Evolutionary conservation across 2,797 vertebrate genomes (phyloP), one percentile per base, ranked within the genome.

Genomic region (Hyperoplus lanceolatus): DNA sequence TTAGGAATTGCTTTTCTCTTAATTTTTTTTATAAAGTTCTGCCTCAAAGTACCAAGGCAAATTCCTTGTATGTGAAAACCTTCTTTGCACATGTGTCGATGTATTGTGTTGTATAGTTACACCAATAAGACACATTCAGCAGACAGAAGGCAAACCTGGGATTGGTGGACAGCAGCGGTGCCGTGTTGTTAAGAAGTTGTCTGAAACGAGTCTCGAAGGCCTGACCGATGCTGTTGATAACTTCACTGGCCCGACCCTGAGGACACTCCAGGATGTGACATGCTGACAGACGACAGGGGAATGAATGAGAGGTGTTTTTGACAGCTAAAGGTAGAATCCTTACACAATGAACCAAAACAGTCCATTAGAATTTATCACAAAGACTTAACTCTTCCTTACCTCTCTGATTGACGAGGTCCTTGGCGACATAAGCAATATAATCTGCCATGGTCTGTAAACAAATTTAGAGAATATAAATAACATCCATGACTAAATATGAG

Each of bases 341-440:
- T 45, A 29, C 29, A 71, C 29, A 55, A 21, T 29, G 29, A 29
- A 29, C 29, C 29, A 29, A 29, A 29, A 29, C 29, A 29, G 29
- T 29, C 29, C 29, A 29, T 29, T 29, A 29, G 29, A 29, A 29
- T 29, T 29, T 29, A 29, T 29, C 29, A 29, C 29, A 29, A 29
- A 29, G 12, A 55, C 14, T 38, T 29, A 69, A 41, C 14, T 69
- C 18, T 41, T n/a, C 56, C 72, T 12, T 93, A 98, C 97, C 97
- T 97, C 97, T 96, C 83, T 96, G 96, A 90, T 97, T 97, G 87
- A 95, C 94, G 59, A 95, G 94, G 92, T 98, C 97, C 93, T 98
- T 99, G 70, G 97, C 97, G 86, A 99, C 97, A 42, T 98, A 98
- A 49, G 97, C 97, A 50, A 99, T 96, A 8, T 97, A 97, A 91